Percentiles rank a stretch among this genome's conserved stretches.
Conservation (phyloP, 1,140 invertebrate genomes). For the Drosophila lacteicornis region DNA sequence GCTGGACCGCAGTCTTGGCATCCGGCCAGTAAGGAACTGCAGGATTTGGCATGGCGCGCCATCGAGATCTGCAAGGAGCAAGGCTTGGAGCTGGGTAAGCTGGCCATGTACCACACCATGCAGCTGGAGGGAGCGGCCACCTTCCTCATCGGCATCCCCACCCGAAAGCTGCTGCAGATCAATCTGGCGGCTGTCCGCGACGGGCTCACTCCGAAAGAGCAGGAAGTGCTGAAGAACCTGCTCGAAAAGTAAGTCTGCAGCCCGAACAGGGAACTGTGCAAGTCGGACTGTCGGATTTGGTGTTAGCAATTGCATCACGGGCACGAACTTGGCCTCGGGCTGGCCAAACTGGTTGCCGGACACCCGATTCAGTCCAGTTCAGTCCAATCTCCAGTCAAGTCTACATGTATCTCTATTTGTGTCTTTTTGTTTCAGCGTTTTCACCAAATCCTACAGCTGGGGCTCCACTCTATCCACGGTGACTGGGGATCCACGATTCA, state of each 20-base stretch:
- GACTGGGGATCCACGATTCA: conserved; percentile 20
- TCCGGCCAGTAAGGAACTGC: conserved; percentile 90
- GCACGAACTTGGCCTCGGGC: conserved; percentile 66
- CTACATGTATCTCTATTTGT: conserved; percentile 8
- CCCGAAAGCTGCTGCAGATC: conserved; percentile 86
- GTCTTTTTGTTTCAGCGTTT: conserved; percentile 60
- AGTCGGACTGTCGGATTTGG: conserved; percentile 70
- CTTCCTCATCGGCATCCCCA: conserved; percentile 90
- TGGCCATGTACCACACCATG: conserved; percentile 89
- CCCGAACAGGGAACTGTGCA: conserved; percentile 53
- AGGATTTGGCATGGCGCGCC: conserved; percentile 87
- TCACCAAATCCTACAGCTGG: conserved; percentile 80
- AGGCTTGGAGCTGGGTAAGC: conserved; percentile 89
- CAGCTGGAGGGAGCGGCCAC: conserved; percentile 87
- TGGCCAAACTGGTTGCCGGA: conserved; percentile 40
- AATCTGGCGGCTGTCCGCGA: conserved; percentile 87
- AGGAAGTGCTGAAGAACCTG: conserved; percentile 87
- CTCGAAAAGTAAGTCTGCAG: conserved; percentile 87
- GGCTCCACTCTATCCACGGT: conserved; percentile 70
- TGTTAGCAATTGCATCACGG: conserved; percentile 71
- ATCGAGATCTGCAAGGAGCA: conserved; percentile 89
- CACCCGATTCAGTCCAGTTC: conserved; percentile 13
- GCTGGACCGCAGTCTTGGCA: conserved; percentile 93
- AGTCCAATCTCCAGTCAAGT: conserved; percentile 13
- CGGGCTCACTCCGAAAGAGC: conserved; percentile 88